These are phyloP conservation scores for human DNA, from an alignment of 2,113 vertebrate species.

Conservation along the genomic window GRCh38 chr2:159011001-159011500, in stretches of 20 bases:
- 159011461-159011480: background rate
- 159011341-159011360: background rate
- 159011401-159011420: background rate
- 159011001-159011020: background rate
- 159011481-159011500: background rate
- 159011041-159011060: background rate
- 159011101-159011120: background rate
- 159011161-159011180: background rate
- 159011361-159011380: background rate
- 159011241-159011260: slow-evolving; percentile 17
- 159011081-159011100: background rate
- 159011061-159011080: background rate
- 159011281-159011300: background rate
- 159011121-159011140: background rate
- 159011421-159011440: background rate
- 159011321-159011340: background rate
- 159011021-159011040: background rate
- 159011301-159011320: background rate
- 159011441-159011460: background rate
- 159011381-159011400: background rate
- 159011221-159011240: slow-evolving; percentile 5
- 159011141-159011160: background rate
- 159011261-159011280: slow-evolving; percentile 22
- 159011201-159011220: background rate
- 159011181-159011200: background rate